Conservation (phyloP, 2,797 vertebrate species). For the Pseudochirops corinnae region DNA sequence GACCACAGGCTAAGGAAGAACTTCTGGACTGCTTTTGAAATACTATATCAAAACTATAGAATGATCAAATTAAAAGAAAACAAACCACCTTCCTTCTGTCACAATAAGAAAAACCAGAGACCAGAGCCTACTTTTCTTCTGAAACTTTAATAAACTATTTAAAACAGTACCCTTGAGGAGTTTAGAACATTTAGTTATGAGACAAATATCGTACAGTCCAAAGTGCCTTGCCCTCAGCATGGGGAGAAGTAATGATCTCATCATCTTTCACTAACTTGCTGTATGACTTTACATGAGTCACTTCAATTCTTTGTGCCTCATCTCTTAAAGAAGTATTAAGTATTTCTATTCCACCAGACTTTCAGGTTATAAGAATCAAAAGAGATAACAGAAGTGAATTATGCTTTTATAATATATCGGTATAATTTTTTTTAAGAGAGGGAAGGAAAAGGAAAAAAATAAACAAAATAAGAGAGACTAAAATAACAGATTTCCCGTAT, state of each 20-base stretch:
- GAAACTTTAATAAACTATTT: neutral
- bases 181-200: neutral
- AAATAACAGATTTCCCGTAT: neutral
- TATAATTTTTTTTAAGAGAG: slow-evolving; percentile 8
- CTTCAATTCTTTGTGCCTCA: neutral
- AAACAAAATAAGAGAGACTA: slow-evolving; percentile 14
- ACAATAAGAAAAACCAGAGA: neutral
- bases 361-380: neutral
- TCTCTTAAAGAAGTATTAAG: neutral
- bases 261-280: neutral
- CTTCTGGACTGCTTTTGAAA: neutral
- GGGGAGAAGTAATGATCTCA: neutral
- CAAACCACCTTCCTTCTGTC: neutral
- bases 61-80: neutral
- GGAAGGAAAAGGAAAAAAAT: slow-evolving; percentile 11
- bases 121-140: neutral
- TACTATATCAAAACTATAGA: neutral
- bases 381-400: neutral
- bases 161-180: neutral
- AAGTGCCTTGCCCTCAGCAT: neutral
- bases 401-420: neutral
- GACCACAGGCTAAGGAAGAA: neutral
- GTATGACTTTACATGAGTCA: neutral
- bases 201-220: neutral
- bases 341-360: neutral